Evolutionary conservation across 2,797 vertebrate species (phyloP).

Genomic region (Discoglossus pictus): DNA sequence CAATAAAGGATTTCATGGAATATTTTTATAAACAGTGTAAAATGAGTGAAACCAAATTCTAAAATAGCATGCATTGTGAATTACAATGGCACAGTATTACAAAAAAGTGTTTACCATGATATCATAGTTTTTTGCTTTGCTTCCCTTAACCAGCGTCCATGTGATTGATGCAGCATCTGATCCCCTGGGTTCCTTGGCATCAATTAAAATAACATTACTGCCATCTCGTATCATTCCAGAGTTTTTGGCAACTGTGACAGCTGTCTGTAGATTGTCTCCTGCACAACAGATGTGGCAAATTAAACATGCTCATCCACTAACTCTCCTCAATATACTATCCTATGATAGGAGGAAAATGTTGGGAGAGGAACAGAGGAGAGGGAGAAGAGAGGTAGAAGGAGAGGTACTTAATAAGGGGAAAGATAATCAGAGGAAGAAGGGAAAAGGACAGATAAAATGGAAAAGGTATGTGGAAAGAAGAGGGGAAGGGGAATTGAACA

Average conservation of each 20-base stretch:
- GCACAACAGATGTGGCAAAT: not conserved
- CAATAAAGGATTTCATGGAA: not conserved
- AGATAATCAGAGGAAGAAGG: too few species aligned
- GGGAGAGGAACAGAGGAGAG: too few species aligned
- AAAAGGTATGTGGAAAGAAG: too few species aligned
- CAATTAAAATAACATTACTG: constrained; percentile 68
- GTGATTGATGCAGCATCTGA: constrained; percentile 63
- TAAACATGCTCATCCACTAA: too few species aligned
- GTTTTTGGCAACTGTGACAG: constrained; percentile 72
- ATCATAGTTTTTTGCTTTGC: constrained; percentile 26
- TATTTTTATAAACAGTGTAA: not conserved
- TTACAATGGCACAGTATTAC: too few species aligned
- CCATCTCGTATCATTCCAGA: constrained; percentile 69
- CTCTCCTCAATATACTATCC: too few species aligned
- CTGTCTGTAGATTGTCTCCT: constrained; percentile 79
- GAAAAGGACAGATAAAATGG: too few species aligned
- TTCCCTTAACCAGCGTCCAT: constrained; percentile 65
- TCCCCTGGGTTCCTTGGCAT: constrained; percentile 58
- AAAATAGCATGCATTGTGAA: not conserved
- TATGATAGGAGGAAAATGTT: too few species aligned
- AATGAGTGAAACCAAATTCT: not conserved
- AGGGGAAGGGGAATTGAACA: too few species aligned
- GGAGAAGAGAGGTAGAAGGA: too few species aligned
- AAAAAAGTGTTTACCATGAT: constrained; percentile 62
- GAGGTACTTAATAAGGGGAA: too few species aligned